A percentile compares a stretch with the other conserved stretches of the same genome.
Evolutionary conservation across 2,113 vertebrate genomes (phyloP).

Genomic region (Pterocles gutturalis): DNA sequence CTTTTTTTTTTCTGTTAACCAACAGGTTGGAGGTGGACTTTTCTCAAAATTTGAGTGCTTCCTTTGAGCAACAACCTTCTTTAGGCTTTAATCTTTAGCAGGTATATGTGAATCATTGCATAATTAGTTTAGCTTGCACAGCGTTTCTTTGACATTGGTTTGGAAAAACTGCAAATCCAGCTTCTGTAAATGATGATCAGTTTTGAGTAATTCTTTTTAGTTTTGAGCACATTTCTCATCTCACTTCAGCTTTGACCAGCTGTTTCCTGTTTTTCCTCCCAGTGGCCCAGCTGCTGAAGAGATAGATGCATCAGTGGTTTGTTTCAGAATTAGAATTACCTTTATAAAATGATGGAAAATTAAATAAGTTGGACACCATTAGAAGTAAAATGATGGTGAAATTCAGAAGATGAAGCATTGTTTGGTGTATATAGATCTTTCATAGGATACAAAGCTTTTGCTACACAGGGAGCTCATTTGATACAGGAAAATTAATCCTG

Average conservation of each 20-base stretch:
- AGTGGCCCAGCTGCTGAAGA: not conserved
- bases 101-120: not conserved
- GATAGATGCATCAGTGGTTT: not conserved
- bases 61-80: not conserved
- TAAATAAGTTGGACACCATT: not conserved
- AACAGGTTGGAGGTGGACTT: not conserved
- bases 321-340: constrained; percentile 2
- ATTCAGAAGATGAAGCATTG: not conserved
- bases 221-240: constrained; percentile 15
- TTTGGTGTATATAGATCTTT: not conserved
- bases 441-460: not conserved
- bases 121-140: not conserved
- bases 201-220: not conserved
- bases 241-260: constrained; percentile 28
- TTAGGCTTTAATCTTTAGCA: not conserved
- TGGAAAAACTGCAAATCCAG: constrained; percentile 1
- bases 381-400: not conserved
- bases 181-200: not conserved
- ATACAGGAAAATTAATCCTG: not conserved
- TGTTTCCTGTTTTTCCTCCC: constrained; percentile 65
- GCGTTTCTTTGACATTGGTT: not conserved
- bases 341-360: not conserved
- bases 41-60: not conserved
- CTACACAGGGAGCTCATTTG: not conserved
- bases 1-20: not conserved